A percentile compares a stretch with the other conserved stretches of the same genome.
Conservation (phyloP, 2,797 vertebrate species). For the Stomatorhinus walkeri region DNA sequence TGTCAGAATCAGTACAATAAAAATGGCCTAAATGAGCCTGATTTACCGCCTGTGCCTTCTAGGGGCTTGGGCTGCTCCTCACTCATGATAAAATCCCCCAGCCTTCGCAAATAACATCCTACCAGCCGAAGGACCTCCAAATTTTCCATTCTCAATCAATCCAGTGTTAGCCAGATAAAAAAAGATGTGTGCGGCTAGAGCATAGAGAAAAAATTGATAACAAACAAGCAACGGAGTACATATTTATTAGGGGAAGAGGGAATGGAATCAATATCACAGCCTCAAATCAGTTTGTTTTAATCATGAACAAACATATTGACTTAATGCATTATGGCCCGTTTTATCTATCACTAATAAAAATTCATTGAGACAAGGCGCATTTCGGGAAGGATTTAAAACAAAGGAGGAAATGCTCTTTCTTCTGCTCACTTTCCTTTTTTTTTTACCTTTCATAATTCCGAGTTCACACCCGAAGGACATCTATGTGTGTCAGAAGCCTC, state of each 20-base stretch:
- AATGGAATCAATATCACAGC: slow-evolving; percentile 49
- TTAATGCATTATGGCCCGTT: slow-evolving; percentile 57
- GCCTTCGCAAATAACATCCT: slow-evolving; percentile 45
- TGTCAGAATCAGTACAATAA: slow-evolving; percentile 86
- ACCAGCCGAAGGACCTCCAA: slow-evolving; percentile 41
- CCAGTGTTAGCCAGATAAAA: slow-evolving; percentile 36
- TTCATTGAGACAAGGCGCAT: slow-evolving; percentile 55
- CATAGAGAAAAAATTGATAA: slow-evolving; percentile 31
- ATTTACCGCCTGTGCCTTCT: slow-evolving; percentile 77
- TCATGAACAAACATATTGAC: slow-evolving; percentile 53
- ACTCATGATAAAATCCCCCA: slow-evolving; percentile 39
- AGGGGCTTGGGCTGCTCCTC: slow-evolving; percentile 38
- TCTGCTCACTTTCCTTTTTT: slow-evolving; percentile 37
- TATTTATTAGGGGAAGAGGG: slow-evolving; percentile 45
- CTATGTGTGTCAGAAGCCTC: slow-evolving; percentile 51
- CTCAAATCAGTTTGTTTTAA: slow-evolving; percentile 60
- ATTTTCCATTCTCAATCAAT: slow-evolving; percentile 39
- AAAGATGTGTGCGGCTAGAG: slow-evolving; percentile 21
- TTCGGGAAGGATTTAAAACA: slow-evolving; percentile 49
- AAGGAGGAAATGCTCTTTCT: slow-evolving; percentile 41
- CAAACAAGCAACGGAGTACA: slow-evolving; percentile 41
- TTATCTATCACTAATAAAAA: slow-evolving; percentile 63
- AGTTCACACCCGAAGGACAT: slow-evolving; percentile 41
- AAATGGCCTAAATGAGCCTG: slow-evolving; percentile 85
- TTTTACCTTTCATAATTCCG: slow-evolving; percentile 41